Evolutionary conservation across 1,140 invertebrate genomes (phyloP).

Genomic region (Varroa destructor): DNA sequence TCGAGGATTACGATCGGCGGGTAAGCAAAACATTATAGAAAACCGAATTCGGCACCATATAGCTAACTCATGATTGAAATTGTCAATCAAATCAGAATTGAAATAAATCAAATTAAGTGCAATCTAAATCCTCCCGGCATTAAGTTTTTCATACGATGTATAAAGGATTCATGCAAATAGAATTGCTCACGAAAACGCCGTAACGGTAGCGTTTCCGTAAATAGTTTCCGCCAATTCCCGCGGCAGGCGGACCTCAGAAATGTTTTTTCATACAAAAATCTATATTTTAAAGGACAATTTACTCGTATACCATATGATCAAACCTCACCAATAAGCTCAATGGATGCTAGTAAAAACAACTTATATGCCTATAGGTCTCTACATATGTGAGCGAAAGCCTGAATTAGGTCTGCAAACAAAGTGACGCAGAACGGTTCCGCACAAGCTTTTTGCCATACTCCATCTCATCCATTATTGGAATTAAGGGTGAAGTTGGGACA

Average conservation of each 20-base stretch:
- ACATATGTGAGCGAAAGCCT: no score
- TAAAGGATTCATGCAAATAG: neutral
- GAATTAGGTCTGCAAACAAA: no score
- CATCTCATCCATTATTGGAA: neutral
- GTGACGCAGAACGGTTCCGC: no score
- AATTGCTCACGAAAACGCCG: neutral
- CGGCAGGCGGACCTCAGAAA: no score
- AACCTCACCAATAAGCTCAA: no score
- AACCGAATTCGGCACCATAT: neutral
- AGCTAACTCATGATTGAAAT: no score
- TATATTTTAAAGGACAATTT: no score
- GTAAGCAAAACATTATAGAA: neutral
- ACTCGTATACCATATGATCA: no score
- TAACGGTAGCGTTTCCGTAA: neutral
- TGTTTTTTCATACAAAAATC: no score
- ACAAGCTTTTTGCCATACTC: neutral
- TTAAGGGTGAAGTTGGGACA: neutral
- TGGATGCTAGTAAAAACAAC: no score
- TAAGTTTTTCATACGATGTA: neutral
- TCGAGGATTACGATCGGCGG: slow-evolving; percentile 3
- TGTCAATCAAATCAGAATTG: neutral
- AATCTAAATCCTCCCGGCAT: neutral
- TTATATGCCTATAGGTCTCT: no score
- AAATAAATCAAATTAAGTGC: neutral
- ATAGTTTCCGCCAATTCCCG: no score